phyloP scores from a whole-genome alignment of 2,888 invertebrate species.

The Phorcus lineatus region DNA sequence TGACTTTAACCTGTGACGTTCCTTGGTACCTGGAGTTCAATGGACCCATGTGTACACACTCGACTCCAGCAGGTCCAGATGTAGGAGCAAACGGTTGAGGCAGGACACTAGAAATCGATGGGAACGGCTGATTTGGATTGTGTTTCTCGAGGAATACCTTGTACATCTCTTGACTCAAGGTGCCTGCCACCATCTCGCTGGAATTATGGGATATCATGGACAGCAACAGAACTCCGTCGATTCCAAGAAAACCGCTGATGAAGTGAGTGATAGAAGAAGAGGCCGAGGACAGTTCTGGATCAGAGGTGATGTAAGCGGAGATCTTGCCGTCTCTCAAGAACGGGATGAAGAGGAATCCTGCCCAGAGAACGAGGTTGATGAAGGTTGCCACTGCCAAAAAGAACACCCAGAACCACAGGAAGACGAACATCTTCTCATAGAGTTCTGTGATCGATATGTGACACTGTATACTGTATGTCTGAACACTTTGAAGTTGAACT shows the following conservation, averaged over 20 bases:
- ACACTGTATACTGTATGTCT: not conserved
- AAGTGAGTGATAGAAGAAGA: not conserved
- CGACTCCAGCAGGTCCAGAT: no score
- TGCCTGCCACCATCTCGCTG: not conserved
- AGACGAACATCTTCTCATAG: not conserved
- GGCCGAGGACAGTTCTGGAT: not conserved
- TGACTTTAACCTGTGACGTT: no score
- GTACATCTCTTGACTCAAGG: not conserved
- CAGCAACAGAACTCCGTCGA: not conserved
- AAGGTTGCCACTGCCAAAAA: not conserved
- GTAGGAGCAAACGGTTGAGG: no score
- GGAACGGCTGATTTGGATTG: no score
- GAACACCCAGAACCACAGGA: slow-evolving; percentile 9
- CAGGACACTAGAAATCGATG: no score
- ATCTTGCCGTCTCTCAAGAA: not conserved
- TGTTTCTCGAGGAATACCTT: not conserved
- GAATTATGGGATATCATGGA: slow-evolving; percentile 6
- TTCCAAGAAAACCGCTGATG: not conserved
- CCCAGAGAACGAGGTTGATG: not conserved
- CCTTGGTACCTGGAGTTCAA: no score
- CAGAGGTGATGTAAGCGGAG: not conserved
- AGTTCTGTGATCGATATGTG: not conserved
- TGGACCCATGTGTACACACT: no score
- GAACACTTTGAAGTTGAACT: not conserved
- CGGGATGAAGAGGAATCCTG: not conserved